Evolutionary conservation across 2,113 vertebrate genomes (phyloP), one percentile per base, ranked within the genome.

Genomic region (Misgurnus anguillicaudatus): DNA sequence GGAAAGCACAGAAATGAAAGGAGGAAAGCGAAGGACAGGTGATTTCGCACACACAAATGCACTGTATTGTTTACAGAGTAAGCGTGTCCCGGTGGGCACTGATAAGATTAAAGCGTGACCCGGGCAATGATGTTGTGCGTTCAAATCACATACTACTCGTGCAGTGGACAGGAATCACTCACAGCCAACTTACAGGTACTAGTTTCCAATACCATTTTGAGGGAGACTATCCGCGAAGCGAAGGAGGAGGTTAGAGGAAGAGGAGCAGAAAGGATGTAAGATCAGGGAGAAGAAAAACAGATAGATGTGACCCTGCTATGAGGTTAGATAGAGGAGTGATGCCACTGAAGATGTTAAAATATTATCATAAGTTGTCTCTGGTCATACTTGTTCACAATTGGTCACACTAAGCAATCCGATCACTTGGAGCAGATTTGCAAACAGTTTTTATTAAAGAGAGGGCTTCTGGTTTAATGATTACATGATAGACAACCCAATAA

Each of bases 201-300:
- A 99, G 94, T 91, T 99, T 99, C 98, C 98, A 99, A 96, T 99
- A 99, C 98, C 98, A 99, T 95, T 98, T 99, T 95, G 98, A 99
- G 94, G 98, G 98, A 95, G 97, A 97, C 98, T 99, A 95, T 95
- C 93, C 94, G 81, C 93, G 80, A 61, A 83, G 84, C 82, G 9
- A 75, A 75, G 78, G 66, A 81, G 77, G 63, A 72, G 77, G 78
- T 80, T 83, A 91, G 89, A 90, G 89, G 76, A 75, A 86, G 81
- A 89, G 91, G 89, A 93, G 93, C 89, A 91, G 88, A 84, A 39
- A 81, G 75, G 71, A 81, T 69, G 75, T 74, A 76, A 41, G 11
- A 72, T 85, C 81, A 83, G 84, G 80, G 68, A 70, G 41, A 66
- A 71, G 21, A 66, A 78, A 60, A 80, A 57, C 47, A 79, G 79